Percentiles rank a stretch among this genome's conserved stretches.
These are phyloP conservation scores for Melipona beecheii DNA, from an alignment of 2,888 invertebrate species.

Conservation along the genomic window DNA sequence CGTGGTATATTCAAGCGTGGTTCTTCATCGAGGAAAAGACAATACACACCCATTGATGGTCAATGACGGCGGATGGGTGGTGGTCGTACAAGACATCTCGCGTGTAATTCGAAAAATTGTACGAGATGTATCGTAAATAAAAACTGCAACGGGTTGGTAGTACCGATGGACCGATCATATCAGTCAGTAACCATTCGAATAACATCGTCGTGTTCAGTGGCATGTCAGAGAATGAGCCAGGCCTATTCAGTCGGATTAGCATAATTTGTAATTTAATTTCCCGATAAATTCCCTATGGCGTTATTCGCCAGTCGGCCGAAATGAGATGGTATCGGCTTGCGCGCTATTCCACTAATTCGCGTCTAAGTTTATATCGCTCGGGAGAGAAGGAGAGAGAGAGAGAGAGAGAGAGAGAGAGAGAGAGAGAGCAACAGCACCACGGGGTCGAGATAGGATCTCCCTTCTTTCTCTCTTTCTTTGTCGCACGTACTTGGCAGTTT, in stretches of 20 bases:
- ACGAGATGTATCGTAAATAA: slow-evolving; percentile 16
- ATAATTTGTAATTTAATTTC: slow-evolving; percentile 83
- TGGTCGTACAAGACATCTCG: slow-evolving; percentile 28
- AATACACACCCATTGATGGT: background rate
- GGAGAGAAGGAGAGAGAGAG: slow-evolving; percentile 39
- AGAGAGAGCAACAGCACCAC: slow-evolving; percentile 39
- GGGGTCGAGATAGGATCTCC: slow-evolving; percentile 70
- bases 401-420: too few species aligned
- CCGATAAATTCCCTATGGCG: slow-evolving; percentile 78
- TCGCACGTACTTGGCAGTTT: slow-evolving; percentile 1
- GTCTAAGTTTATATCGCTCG: slow-evolving; percentile 80
- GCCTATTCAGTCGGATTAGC: slow-evolving; percentile 62
- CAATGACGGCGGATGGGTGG: slow-evolving; percentile 32
- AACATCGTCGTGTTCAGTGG: slow-evolving; percentile 5
- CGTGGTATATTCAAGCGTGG: slow-evolving; percentile 17
- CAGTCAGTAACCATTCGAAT: slow-evolving; percentile 32
- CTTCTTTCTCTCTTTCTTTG: slow-evolving; percentile 24
- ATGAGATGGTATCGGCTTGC: slow-evolving; percentile 79
- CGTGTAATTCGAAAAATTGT: slow-evolving; percentile 18
- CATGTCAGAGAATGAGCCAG: background rate
- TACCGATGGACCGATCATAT: slow-evolving; percentile 35
- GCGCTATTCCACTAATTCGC: slow-evolving; percentile 82
- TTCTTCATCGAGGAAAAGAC: slow-evolving; percentile 21
- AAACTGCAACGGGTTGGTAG: background rate
- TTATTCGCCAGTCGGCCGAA: slow-evolving; percentile 62